Percentiles rank a stretch among this genome's conserved stretches.
Evolutionary conservation across 2,797 vertebrate species (phyloP).

Genomic region (Chelidonichthys spinosus): DNA sequence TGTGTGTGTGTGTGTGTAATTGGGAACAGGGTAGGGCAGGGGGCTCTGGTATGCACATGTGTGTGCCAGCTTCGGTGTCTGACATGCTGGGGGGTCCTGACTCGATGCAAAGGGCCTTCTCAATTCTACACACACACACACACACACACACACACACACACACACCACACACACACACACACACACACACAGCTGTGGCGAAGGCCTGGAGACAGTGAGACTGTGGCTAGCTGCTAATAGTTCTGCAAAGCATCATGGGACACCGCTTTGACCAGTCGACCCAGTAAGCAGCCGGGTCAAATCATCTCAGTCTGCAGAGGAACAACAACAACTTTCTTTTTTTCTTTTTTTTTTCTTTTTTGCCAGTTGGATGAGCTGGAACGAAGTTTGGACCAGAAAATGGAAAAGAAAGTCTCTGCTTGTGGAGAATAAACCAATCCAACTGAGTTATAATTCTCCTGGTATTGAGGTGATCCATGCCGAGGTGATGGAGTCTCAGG

Average conservation of each 20-base stretch:
- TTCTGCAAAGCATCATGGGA: slow-evolving; percentile 76
- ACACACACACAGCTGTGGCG: slow-evolving; percentile 59
- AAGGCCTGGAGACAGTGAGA: slow-evolving; percentile 72
- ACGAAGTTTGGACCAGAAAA: slow-evolving; percentile 43
- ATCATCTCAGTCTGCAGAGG: slow-evolving; percentile 32
- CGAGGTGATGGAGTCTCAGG: slow-evolving; percentile 14
- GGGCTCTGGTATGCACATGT: slow-evolving; percentile 85
- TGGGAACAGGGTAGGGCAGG: slow-evolving; percentile 74
- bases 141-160: slow-evolving; percentile 35
- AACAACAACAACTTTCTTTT: slow-evolving; percentile 10
- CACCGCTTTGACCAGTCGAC: slow-evolving; percentile 62
- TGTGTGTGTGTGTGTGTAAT: slow-evolving; percentile 59
- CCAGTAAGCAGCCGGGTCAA: slow-evolving; percentile 56
- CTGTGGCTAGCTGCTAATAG: slow-evolving; percentile 75
- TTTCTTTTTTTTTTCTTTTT: slow-evolving; percentile 1
- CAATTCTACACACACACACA: slow-evolving; percentile 29
- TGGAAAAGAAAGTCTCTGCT: slow-evolving; percentile 43
- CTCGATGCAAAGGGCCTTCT: slow-evolving; percentile 62
- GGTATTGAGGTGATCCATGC: slow-evolving; percentile 42
- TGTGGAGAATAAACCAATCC: slow-evolving; percentile 34
- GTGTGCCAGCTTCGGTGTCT: slow-evolving; percentile 83
- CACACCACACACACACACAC: slow-evolving; percentile 32
- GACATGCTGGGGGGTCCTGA: slow-evolving; percentile 77
- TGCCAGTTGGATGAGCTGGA: slow-evolving; percentile 37
- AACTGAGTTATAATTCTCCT: slow-evolving; percentile 47